Evolutionary conservation across 92 coral and sea anemone genomes (phyloP).

Genomic region (Phenganax stokvisi): DNA sequence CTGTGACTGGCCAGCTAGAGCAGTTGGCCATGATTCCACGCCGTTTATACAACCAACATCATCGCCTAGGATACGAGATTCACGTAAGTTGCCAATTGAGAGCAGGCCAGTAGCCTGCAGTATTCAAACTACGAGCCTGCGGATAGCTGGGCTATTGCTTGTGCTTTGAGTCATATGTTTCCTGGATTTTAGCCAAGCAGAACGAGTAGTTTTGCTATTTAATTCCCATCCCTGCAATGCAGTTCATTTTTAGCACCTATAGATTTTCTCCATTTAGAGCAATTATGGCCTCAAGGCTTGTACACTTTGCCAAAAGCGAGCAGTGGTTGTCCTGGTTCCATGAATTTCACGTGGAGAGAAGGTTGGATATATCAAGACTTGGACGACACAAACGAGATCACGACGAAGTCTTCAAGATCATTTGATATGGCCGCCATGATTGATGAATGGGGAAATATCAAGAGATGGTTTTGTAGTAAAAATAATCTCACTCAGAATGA

Average conservation of each 20-base stretch:
- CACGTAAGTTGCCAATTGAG: conserved; percentile 14
- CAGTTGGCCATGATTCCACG: neutral
- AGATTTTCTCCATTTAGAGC: neutral
- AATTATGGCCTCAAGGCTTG: conserved; percentile 29
- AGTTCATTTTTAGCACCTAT: neutral
- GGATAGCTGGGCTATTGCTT: neutral
- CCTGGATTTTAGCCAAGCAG: neutral
- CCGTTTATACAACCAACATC: conserved; percentile 25
- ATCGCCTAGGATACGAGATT: neutral
- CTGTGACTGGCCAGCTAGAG: neutral
- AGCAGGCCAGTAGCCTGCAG: neutral
- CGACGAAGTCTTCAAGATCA: conserved; percentile 17
- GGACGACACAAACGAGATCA: conserved; percentile 17
- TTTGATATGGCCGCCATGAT: conserved; percentile 27
- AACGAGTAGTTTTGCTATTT: neutral
- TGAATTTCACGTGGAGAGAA: conserved; percentile 31
- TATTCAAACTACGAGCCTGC: neutral
- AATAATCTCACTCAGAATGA: neutral
- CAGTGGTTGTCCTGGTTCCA: conserved; percentile 29
- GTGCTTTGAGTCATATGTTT: neutral
- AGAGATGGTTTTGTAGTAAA: conserved; percentile 31
- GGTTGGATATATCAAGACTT: conserved; percentile 36
- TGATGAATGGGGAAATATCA: conserved; percentile 30
- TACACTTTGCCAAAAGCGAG: conserved; percentile 21
- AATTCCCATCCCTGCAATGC: neutral